phyloP scores from a whole-genome alignment of 1,140 invertebrate species.

The Camponotus pennsylvanicus region DNA sequence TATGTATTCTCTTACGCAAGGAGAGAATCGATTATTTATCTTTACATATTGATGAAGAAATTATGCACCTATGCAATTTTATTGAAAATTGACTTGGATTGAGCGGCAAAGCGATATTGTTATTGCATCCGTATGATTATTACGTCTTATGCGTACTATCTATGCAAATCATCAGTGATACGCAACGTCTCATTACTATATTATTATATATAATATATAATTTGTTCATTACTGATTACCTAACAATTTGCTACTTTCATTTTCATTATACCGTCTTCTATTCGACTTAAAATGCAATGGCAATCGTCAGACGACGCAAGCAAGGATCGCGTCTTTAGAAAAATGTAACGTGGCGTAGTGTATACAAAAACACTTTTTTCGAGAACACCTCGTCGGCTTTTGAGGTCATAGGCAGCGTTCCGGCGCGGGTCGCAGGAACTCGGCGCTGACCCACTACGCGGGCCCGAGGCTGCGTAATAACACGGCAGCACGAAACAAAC shows the following conservation, averaged over 20 bases:
- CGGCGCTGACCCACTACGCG: slow-evolving; percentile 62
- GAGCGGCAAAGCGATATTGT: slow-evolving; percentile 8
- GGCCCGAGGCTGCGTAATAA: slow-evolving; percentile 77
- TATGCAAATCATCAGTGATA: slow-evolving; percentile 32
- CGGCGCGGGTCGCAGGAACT: slow-evolving; percentile 59
- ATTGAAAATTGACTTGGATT: slow-evolving; percentile 5
- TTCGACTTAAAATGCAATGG: not conserved
- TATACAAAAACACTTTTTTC: not conserved
- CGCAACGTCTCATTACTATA: slow-evolving; percentile 31
- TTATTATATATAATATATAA: slow-evolving; percentile 41
- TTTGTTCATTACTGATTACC: slow-evolving; percentile 35
- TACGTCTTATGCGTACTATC: slow-evolving; percentile 27
- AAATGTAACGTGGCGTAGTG: not conserved
- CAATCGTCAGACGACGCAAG: not conserved
- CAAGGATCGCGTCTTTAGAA: not conserved
- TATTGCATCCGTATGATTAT: slow-evolving; percentile 25
- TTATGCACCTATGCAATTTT: slow-evolving; percentile 1
- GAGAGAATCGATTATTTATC: not conserved
- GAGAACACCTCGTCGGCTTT: slow-evolving; percentile 39
- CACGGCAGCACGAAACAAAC: slow-evolving; percentile 82
- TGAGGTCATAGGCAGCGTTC: slow-evolving; percentile 65
- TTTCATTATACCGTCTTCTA: not conserved
- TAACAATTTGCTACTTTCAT: slow-evolving; percentile 32
- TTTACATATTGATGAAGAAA: slow-evolving; percentile 52
- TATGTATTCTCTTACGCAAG: not conserved